Conservation (phyloP, 2,113 vertebrate genomes). For the Cyprinodon tularosa region DNA sequence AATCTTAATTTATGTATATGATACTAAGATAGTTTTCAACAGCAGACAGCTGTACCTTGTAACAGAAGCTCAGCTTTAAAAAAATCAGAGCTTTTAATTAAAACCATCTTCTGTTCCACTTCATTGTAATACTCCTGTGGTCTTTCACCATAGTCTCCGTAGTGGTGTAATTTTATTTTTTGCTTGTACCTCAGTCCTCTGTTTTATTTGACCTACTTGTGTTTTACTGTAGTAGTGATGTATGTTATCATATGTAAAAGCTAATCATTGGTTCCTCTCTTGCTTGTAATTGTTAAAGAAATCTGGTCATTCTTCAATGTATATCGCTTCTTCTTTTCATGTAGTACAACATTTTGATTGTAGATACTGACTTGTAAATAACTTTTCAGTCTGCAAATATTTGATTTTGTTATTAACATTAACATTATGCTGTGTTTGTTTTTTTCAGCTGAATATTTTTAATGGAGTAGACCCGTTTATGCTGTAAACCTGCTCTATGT, state of each 20-base stretch:
- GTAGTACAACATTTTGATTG: constrained; percentile 31
- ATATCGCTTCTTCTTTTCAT: not conserved
- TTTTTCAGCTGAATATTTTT: constrained; percentile 44
- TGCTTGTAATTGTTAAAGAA: constrained; percentile 19
- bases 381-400: constrained; percentile 61
- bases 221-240: constrained; percentile 24
- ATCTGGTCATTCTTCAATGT: constrained; percentile 1
- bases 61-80: not conserved
- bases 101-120: constrained; percentile 44
- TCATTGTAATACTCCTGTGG: constrained; percentile 40
- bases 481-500: constrained; percentile 56
- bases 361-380: constrained; percentile 73
- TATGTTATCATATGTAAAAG: constrained; percentile 9
- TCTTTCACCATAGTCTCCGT: constrained; percentile 38
- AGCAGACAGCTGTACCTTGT: not conserved
- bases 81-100: constrained; percentile 9
- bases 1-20: not conserved
- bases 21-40: not conserved
- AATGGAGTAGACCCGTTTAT: constrained; percentile 47
- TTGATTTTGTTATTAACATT: constrained; percentile 52
- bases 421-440: constrained; percentile 29
- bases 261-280: not conserved
- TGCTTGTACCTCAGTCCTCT: constrained; percentile 15
- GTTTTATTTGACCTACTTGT: constrained; percentile 18
- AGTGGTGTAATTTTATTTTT: constrained; percentile 14